Evolutionary conservation across 2,888 invertebrate species (phyloP), one percentile per base, ranked within the genome.

Genomic region (Terebella lapidaria): DNA sequence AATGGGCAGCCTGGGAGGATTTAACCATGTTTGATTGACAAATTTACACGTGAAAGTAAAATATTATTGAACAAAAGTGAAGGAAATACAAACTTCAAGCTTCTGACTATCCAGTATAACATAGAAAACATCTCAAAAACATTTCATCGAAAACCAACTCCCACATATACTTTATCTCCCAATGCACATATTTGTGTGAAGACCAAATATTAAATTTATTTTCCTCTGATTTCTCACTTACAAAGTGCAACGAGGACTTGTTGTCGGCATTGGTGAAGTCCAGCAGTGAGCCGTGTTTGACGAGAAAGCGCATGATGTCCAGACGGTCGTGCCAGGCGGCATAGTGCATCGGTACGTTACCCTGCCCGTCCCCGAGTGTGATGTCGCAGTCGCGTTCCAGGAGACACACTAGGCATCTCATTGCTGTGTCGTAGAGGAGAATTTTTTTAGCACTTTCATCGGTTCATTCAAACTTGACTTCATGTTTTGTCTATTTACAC

Each of bases 331-430:
- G 66, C 51, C 70, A 66, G 47, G 78, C 76, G 3, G 79, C 78
- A 52, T 72, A 70, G 61, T 79, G 79, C 1, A 74, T 72, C 3
- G 78, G 72, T 24, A 75, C 64, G 59, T 72, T 74, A 1, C 74
- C 73, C 30, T 70, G 71, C 69, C 77, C 74, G 69, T 78, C 77
- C 0, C 71, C 71, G 2, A 75, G 57, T 2, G 73, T 75, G 27
- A 74, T 73, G 64, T 78, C 76, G 66, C 75, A 76, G 63, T 78
- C 77, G 45, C 74, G 62, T 58, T 76, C 74, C 20, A 77, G 71
- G 24, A 79, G 65, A 57, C 71, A 69, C 3, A 73, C 68, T 54
- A 79, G 60, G 56, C 72, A 70, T 3, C 72, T 67, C 30, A 77
- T 57, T 5, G 72, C 76, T 76, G 68, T 5, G 67, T 55, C 30